Conservation (phyloP, 2,113 vertebrate species). For the Guaruba guarouba region DNA sequence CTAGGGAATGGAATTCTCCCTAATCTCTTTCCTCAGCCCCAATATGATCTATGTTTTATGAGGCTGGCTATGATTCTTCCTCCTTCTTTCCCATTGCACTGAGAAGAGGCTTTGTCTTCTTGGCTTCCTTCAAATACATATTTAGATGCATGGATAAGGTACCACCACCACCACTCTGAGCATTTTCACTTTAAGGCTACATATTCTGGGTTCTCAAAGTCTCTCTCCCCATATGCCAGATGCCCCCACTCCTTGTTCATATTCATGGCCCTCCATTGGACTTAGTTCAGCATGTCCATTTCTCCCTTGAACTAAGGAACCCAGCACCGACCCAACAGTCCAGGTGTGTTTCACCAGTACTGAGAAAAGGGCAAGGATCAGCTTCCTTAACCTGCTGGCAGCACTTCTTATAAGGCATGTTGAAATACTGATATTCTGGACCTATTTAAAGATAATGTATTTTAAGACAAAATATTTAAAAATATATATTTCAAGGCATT, state of each 20-base stretch:
- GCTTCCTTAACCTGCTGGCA: not conserved
- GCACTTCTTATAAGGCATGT: not conserved
- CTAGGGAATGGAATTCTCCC: not conserved
- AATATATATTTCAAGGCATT: not conserved
- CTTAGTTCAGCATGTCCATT: not conserved
- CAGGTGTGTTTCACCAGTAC: not conserved
- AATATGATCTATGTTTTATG: not conserved
- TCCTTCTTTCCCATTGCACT: not conserved
- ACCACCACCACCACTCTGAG: accelerated
- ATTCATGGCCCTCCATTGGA: not conserved
- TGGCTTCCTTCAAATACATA: not conserved
- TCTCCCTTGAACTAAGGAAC: not conserved
- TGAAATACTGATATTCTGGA: not conserved
- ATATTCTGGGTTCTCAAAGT: not conserved
- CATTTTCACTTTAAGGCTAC: not conserved
- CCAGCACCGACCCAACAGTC: not conserved
- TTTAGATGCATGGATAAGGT: not conserved
- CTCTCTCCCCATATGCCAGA: not conserved
- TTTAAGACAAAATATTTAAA: not conserved
- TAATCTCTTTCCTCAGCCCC: not conserved
- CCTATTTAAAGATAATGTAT: not conserved
- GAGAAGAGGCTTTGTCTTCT: not conserved
- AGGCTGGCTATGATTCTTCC: not conserved
- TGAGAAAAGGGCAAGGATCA: not conserved
- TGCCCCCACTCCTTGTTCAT: not conserved